Evolutionary conservation across 2,797 vertebrate genomes (phyloP).

Genomic region (Orestias chungarensis): DNA sequence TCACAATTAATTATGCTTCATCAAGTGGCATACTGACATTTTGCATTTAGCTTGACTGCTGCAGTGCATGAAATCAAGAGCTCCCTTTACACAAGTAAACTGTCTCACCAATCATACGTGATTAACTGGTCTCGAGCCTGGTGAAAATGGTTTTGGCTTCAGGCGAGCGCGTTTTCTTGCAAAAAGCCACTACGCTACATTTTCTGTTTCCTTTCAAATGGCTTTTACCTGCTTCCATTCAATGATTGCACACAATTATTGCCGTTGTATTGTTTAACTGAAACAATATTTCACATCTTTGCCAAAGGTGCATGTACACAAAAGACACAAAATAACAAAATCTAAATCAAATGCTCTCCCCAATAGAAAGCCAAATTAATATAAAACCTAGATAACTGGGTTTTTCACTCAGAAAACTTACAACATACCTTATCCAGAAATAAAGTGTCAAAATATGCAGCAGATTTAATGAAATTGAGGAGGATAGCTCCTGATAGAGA

Average conservation of each 20-base stretch:
- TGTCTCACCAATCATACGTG: conserved; percentile 42
- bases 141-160: conserved; percentile 27
- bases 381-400: background rate
- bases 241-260: background rate
- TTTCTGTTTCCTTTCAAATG: background rate
- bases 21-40: conserved; percentile 50
- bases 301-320: background rate
- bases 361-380: background rate
- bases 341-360: background rate
- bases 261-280: background rate
- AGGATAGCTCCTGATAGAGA: background rate
- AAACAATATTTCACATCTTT: background rate
- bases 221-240: conserved; percentile 3
- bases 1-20: conserved; percentile 55
- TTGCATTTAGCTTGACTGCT: conserved; percentile 29
- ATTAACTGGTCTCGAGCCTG: conserved; percentile 50
- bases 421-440: background rate
- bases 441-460: background rate
- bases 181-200: conserved; percentile 12
- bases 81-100: conserved; percentile 39
- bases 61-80: conserved; percentile 42
- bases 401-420: background rate
- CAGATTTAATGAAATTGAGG: background rate
- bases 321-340: background rate
- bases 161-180: conserved; percentile 26